Percentiles rank a stretch among this genome's conserved stretches.
Evolutionary conservation across 2,888 invertebrate species (phyloP).

Genomic region (Liopterus haemorrhoidalis): DNA sequence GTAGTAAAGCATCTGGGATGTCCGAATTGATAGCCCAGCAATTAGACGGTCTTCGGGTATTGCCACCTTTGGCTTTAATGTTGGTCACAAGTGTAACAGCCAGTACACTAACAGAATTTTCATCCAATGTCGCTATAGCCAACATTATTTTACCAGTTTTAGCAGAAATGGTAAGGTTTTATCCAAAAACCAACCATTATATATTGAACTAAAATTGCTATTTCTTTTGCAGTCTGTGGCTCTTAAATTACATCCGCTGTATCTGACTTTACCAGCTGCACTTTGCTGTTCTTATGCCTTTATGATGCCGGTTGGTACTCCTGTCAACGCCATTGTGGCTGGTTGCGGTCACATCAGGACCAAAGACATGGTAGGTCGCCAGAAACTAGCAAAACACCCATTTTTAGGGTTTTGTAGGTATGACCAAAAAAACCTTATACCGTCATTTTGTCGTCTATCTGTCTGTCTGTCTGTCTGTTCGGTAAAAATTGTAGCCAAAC

Average conservation of each 20-base stretch:
- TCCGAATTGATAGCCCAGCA: conserved; percentile 69
- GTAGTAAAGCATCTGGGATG: conserved; percentile 72
- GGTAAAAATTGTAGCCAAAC: no score
- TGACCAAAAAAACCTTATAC: no score
- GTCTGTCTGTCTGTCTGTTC: no score
- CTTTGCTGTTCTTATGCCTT: conserved; percentile 88
- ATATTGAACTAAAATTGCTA: neutral
- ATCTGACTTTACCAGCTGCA: conserved; percentile 83
- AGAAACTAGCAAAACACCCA: no score
- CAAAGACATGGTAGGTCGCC: conserved; percentile 63
- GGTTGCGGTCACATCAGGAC: conserved; percentile 76
- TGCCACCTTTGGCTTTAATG: conserved; percentile 61
- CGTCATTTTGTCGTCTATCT: no score
- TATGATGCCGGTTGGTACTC: conserved; percentile 91
- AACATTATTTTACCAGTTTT: conserved; percentile 82
- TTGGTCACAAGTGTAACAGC: conserved; percentile 72
- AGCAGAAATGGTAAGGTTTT: conserved; percentile 64
- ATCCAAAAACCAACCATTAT: no score
- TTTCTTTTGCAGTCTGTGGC: conserved; percentile 35
- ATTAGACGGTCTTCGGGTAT: conserved; percentile 58
- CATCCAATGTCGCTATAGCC: conserved; percentile 85
- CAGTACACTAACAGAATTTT: conserved; percentile 80
- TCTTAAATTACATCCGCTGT: conserved; percentile 69
- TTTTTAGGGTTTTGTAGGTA: no score
- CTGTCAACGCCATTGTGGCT: conserved; percentile 90